Conservation (phyloP, 2,797 vertebrate genomes). For the Aldrovandia affinis region DNA sequence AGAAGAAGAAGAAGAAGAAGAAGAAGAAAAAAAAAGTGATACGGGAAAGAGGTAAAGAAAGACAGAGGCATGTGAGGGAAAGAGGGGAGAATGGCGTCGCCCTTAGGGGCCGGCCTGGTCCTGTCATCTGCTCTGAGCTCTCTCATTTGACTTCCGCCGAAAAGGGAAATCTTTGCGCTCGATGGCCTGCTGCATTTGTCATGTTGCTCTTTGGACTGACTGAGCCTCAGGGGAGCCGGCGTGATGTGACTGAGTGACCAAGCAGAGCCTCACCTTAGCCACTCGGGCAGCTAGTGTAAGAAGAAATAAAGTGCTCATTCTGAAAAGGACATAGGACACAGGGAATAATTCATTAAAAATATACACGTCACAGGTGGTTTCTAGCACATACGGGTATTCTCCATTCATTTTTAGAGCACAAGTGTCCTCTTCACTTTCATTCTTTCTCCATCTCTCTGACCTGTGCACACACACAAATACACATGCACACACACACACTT, state of each 20-base stretch:
- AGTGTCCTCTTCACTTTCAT: neutral
- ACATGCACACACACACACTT: neutral
- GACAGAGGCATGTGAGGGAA: neutral
- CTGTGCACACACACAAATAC: neutral
- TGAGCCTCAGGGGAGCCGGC: neutral
- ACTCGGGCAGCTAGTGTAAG: neutral
- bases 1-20: slow-evolving; percentile 15
- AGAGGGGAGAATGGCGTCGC: neutral
- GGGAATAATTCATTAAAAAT: slow-evolving; percentile 6
- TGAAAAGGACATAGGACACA: neutral
- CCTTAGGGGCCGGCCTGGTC: neutral
- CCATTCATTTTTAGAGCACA: neutral
- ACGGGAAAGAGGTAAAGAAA: too few relatives aligned
- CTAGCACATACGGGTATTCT: neutral
- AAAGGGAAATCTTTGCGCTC: slow-evolving; percentile 35
- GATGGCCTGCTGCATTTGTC: slow-evolving; percentile 38
- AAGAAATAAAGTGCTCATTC: neutral
- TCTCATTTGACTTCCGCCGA: neutral
- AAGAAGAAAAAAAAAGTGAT: slow-evolving; percentile 9
- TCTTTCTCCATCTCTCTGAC: neutral
- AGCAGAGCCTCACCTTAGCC: neutral
- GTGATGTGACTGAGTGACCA: neutral
- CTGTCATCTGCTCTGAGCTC: slow-evolving; percentile 24
- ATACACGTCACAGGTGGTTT: neutral
- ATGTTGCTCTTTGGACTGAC: slow-evolving; percentile 30